Evolutionary conservation across 2,113 vertebrate species (phyloP), one percentile per base, ranked within the genome.

Genomic region (Coturnix japonica): DNA sequence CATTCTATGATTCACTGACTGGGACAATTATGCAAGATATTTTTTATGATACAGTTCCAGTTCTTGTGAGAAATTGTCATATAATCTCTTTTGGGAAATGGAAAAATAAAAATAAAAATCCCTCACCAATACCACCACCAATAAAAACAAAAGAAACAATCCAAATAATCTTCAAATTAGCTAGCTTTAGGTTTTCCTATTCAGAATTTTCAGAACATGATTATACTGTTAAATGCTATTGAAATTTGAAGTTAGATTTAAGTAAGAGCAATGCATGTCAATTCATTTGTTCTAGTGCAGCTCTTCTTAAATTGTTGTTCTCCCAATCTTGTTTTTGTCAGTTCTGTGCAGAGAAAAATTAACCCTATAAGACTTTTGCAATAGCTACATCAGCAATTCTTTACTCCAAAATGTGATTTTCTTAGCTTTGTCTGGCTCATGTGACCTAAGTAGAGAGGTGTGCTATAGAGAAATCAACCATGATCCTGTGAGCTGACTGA

Each of bases 401-500:
- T 69, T 57, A 35, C 5, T 46, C 7, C 5, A 51, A 78, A 81
- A 22, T 0, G 8, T 64, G 28, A 37, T 57, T 57, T 69, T 2
- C 60, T 78, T 35, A 30, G 9, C 6, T 61, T 70, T 74, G 30
- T 60, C 16, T 59, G 51, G 7, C 9, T 77, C 11, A 22, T 61
- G 39, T 15, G 11, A 31, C 3, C 4, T 33, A 54, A 72, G 20
- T 13, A 75, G n/a, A 53, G 9, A 67, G 8, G 22, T 31, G 81
- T 67, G 33, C 3, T 47, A 21, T 4, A 35, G 11, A 18, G 59
- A 87, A 16, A 67, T 5, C 9, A 11, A 57, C 15, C 2, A 9
- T 17, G 70, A 18, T 13, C 11, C 3, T 1, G 3, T 8, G n/a
- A 56, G 3, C 3, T 67, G 11, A 2, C 37, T 49, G 23, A 57